phyloP scores from a whole-genome alignment of 2,113 vertebrate species.

The Meriones unguiculatus region DNA sequence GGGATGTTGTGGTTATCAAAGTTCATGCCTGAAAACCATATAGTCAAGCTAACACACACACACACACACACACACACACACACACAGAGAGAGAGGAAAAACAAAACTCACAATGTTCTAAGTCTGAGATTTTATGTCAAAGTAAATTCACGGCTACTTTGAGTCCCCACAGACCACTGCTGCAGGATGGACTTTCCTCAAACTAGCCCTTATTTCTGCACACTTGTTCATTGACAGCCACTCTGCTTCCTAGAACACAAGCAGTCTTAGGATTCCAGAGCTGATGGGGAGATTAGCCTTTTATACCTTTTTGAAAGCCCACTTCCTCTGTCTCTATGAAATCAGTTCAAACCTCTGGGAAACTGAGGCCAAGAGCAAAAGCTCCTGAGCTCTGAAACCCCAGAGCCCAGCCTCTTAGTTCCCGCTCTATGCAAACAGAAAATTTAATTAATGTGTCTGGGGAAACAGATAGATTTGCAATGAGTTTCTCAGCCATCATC shows the following conservation, averaged over 20 bases:
- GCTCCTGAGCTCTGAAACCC: background rate
- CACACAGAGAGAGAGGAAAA: background rate
- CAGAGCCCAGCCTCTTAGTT: constrained; percentile 22
- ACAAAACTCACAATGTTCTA: background rate
- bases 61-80: background rate
- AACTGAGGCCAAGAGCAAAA: background rate
- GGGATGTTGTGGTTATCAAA: background rate
- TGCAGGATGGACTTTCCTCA: background rate
- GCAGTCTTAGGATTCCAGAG: background rate
- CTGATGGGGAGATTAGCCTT: background rate
- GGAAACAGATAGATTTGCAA: constrained; percentile 54
- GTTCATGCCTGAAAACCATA: background rate
- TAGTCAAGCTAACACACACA: background rate
- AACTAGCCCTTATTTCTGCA: background rate
- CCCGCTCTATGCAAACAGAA: constrained; percentile 48
- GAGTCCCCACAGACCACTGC: background rate
- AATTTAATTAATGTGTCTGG: constrained; percentile 82
- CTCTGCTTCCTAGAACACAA: background rate
- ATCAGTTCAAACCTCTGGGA: background rate
- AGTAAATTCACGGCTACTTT: background rate
- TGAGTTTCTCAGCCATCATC: constrained; percentile 48
- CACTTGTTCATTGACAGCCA: background rate
- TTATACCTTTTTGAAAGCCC: background rate
- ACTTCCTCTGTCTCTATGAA: rapidly evolving
- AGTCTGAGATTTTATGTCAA: background rate